phyloP scores from a whole-genome alignment of 1,140 invertebrate species.

The Tetragonula clypearis region DNA sequence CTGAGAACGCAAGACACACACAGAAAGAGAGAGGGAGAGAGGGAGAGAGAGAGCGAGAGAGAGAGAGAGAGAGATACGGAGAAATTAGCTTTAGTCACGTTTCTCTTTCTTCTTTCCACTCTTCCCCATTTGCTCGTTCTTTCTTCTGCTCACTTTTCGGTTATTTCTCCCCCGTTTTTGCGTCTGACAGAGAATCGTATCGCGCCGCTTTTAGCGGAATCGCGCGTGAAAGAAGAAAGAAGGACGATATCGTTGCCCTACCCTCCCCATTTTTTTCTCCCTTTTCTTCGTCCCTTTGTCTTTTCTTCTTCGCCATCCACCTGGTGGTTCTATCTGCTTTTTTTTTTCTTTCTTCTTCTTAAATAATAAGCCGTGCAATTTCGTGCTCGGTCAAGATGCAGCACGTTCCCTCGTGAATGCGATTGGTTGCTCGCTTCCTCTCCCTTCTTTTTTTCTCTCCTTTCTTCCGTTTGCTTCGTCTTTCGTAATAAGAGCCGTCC shows the following conservation, averaged over 20 bases:
- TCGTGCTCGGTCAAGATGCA: neutral
- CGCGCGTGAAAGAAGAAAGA: neutral
- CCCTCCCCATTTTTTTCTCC: neutral
- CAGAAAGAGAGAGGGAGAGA: too few relatives aligned
- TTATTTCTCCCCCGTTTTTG: neutral
- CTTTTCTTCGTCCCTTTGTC: neutral
- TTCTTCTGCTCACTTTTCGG: neutral
- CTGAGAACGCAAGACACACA: too few relatives aligned
- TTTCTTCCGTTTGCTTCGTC: neutral
- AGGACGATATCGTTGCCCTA: neutral
- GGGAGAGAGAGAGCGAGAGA: neutral
- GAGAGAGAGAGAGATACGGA: neutral
- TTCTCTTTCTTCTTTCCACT: neutral
- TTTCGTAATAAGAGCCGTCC: neutral
- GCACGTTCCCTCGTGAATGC: neutral
- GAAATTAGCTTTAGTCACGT: neutral
- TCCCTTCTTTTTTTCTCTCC: too few relatives aligned
- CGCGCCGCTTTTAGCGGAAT: neutral
- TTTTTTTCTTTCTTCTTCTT: neutral
- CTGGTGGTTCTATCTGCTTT: too few relatives aligned
- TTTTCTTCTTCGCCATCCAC: too few relatives aligned
- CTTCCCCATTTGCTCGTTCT: neutral
- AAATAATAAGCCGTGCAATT: constrained; percentile 26
- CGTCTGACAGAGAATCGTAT: constrained; percentile 28
- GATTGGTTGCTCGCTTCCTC: neutral